These are phyloP conservation scores for Dione vanillae DNA, from an alignment of 2,888 invertebrate genomes.

Conservation along the genomic window DNA sequence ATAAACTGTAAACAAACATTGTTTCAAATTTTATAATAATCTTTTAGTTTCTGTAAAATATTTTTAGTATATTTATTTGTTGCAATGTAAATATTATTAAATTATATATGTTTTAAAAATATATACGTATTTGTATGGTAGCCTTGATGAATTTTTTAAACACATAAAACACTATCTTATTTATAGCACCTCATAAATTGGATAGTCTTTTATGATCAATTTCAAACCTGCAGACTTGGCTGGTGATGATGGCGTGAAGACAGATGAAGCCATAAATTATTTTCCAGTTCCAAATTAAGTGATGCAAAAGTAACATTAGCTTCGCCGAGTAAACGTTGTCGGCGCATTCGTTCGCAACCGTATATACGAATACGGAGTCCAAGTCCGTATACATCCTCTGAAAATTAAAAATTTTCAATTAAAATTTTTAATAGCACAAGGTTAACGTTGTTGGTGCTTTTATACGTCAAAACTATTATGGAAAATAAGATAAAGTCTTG, in stretches of 20 bases:
- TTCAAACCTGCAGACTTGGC: constrained; percentile 61
- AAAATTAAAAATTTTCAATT: constrained; percentile 40
- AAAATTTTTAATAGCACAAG: too few relatives aligned
- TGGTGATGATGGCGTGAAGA: constrained; percentile 86
- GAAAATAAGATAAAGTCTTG: too few relatives aligned
- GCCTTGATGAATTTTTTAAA: too few relatives aligned
- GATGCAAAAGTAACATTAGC: constrained; percentile 95
- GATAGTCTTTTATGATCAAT: neutral
- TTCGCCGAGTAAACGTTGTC: constrained; percentile 96
- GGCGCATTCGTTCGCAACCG: constrained; percentile 95
- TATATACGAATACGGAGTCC: constrained; percentile 95
- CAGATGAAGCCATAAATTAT: constrained; percentile 94
- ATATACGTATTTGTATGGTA: too few relatives aligned
- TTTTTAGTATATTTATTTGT: too few relatives aligned
- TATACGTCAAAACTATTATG: too few relatives aligned
- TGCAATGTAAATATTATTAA: too few relatives aligned
- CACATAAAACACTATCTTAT: too few relatives aligned
- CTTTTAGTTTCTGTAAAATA: neutral
- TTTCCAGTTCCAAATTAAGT: constrained; percentile 95
- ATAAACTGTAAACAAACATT: too few relatives aligned
- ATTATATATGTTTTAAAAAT: too few relatives aligned
- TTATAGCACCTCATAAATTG: neutral
- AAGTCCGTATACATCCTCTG: constrained; percentile 96
- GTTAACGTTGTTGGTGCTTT: too few relatives aligned
- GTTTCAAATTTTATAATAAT: neutral